Evolutionary conservation across 2,888 invertebrate species (phyloP), one percentile per base, ranked within the genome.

Genomic region (Celastrina argiolus): DNA sequence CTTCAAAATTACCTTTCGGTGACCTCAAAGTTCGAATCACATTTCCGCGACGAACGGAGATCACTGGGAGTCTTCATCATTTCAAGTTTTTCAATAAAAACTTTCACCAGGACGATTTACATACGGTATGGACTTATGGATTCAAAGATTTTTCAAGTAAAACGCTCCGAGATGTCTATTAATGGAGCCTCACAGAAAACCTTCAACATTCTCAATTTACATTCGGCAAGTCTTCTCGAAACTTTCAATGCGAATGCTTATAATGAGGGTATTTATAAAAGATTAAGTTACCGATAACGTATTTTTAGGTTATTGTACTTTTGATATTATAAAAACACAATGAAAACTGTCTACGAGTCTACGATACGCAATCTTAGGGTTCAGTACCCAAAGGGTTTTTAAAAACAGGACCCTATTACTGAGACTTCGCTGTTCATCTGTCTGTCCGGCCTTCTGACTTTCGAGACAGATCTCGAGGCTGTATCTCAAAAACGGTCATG

Each of bases 31-130:
- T 69, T 69, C 64, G 59, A 65, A 68, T 66, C 66, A 70, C 67
- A 69, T 71, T 71, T 70, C 70, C 68, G 67, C 69, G 58, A 68
- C 51, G 67, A 79, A 80, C 77, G 82, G 74, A 79, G 81, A 84
- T 85, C 84, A 85, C 85, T 83, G 83, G 81, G 82, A 84, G 87
- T 88, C 89, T 88, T 87, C 88, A 88, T 88, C 85, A 86, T 83
- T 80, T 88, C 85, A 91, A 89, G 88, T 90, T 91, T 91, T 91
- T 89, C 88, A 90, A 90, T 90, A 90, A 90, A 91, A 91, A 89
- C 88, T 89, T 89, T 86, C 81, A 78, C 82, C 83, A 83, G 81
- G 83, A 83, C 84, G 84, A 89, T 88, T 90, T 88, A 87, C 88
- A 88, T 88, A 89, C 88, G 86, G 85, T 85, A 85, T 85, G 85